These are phyloP conservation scores for Felis chaus DNA, from an alignment of 2,113 vertebrate species.

Conservation along the genomic window DNA sequence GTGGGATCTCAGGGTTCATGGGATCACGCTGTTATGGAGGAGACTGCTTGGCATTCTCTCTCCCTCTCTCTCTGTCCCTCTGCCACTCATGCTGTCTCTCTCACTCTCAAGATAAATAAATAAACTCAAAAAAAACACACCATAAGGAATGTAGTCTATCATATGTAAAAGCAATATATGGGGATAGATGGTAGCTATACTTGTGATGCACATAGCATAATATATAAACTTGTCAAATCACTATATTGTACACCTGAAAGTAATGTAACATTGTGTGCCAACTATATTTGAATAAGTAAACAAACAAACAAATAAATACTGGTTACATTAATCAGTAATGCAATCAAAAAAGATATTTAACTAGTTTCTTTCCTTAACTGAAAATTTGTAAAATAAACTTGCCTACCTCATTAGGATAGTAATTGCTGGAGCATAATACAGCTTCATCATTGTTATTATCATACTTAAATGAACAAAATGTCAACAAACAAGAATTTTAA, in stretches of 20 bases:
- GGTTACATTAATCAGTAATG: neutral
- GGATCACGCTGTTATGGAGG: too few species aligned
- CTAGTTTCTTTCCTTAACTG: neutral
- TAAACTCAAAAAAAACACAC: neutral
- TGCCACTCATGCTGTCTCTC: too few species aligned
- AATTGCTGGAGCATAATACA: neutral
- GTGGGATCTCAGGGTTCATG: too few species aligned
- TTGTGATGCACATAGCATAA: neutral
- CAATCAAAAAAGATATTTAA: neutral
- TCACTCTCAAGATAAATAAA: too few species aligned
- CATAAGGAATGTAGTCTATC: neutral
- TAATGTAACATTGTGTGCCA: neutral
- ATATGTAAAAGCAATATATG: neutral
- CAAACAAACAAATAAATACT: neutral
- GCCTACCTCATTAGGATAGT: neutral
- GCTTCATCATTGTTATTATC: neutral
- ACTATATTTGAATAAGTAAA: neutral
- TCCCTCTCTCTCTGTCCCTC: too few species aligned
- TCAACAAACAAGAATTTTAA: neutral
- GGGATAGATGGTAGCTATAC: neutral
- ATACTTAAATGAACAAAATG: neutral
- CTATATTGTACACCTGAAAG: neutral
- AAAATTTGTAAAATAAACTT: neutral
- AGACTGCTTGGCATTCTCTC: too few species aligned
- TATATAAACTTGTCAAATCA: neutral